Percentiles rank a stretch among this genome's conserved stretches.
Evolutionary conservation across 1,140 invertebrate genomes (phyloP).

Genomic region (Gryon sp.): DNA sequence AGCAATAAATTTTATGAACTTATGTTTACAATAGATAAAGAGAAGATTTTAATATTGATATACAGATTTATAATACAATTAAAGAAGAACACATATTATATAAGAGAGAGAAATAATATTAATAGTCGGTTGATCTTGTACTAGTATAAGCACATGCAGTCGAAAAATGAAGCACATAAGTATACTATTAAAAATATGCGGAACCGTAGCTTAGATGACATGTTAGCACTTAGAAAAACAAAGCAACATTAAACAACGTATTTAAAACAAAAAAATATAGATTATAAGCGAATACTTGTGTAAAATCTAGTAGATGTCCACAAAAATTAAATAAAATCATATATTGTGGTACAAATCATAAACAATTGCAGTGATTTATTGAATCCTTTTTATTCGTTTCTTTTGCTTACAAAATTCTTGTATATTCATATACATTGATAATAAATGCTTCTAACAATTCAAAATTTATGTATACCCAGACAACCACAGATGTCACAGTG

Average conservation of each 20-base stretch:
- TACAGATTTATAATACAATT: constrained; percentile 58
- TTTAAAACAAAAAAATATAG: constrained; percentile 77
- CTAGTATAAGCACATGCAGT: constrained; percentile 68
- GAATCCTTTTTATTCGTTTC: not conserved
- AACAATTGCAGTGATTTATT: not conserved
- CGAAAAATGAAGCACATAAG: constrained; percentile 77
- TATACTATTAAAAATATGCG: constrained; percentile 78
- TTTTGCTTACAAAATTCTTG: not conserved
- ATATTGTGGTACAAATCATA: constrained; percentile 79
- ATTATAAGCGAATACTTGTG: constrained; percentile 79
- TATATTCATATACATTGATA: too few relatives aligned
- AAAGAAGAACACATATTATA: constrained; percentile 50
- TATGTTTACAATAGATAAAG: constrained; percentile 62
- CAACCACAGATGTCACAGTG: too few relatives aligned
- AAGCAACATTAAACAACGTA: constrained; percentile 79
- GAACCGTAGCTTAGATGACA: constrained; percentile 77
- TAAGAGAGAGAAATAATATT: constrained; percentile 54
- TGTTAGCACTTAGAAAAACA: constrained; percentile 78
- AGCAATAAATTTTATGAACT: constrained; percentile 59
- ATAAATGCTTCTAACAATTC: too few relatives aligned
- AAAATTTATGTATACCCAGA: too few relatives aligned
- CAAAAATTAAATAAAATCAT: constrained; percentile 80
- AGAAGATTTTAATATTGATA: constrained; percentile 58
- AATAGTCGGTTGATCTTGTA: constrained; percentile 70
- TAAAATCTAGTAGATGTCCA: constrained; percentile 80